Base-by-base conservation (phyloP, 2,113 vertebrate genomes). In the Notiomystis cincta region DNA sequence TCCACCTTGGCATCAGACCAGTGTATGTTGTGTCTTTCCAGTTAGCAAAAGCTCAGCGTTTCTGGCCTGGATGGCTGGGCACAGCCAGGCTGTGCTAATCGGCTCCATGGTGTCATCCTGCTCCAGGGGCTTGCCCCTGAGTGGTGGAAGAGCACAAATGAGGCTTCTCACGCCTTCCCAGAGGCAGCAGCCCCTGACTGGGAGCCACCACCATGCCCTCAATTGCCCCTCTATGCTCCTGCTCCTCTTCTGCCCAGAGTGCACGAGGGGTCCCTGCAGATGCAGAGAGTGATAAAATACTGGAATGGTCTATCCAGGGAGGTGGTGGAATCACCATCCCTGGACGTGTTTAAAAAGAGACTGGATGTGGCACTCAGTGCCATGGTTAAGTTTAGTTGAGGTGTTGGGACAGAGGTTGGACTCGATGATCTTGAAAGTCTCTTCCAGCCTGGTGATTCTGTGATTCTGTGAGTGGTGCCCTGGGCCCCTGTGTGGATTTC, bases 231-330 rank as follows among this genome's bases (percentile, higher is more conserved):
- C 65, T 25, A 45, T 13, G 54, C 2, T 44, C 50, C 56, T 31
- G 58, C 35, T 72, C 16, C 54, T 54, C 21, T 19, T 9, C 14
- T 38, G 31, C 56, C 47, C 37, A 7, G 7, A 21, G 11, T 17
- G n/a, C 42, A 33, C 1, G 0, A 27, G n/a, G 8, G 22, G 30
- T 8, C 35, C 64, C 13, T 0, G 2, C 8, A 3, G 10, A 10
- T 23, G 15, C 6, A 10, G 56, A 23, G 45, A 11, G 6, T n/a
- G n/a, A n/a, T n/a, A n/a, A n/a, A n/a, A n/a, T n/a, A n/a, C n/a
- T n/a, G n/a, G n/a, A n/a, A n/a, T n/a, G n/a, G n/a, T n/a, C n/a
- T n/a, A n/a, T n/a, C n/a, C n/a, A n/a, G n/a, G n/a, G n/a, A n/a
- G n/a, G n/a, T n/a, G n/a, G n/a, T n/a, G n/a, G n/a, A n/a, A n/a